Evolutionary conservation across 2,888 invertebrate species (phyloP), one percentile per base, ranked within the genome.

Genomic region (Ormyrus pomaceus): DNA sequence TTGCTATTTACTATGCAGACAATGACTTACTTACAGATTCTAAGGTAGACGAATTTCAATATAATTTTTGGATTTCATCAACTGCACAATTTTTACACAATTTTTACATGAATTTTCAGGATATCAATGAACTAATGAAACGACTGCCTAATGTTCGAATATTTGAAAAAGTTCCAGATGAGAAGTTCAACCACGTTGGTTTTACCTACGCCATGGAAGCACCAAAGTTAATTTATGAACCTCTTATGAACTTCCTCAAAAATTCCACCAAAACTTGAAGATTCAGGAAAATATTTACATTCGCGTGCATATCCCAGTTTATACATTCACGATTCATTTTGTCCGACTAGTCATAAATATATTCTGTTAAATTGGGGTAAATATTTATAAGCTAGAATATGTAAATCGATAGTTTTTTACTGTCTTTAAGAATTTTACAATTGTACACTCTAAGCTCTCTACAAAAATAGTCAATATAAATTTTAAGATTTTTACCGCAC

Each of bases 1-100:
- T 94, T 0, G 94, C 93, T 69, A 87, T 95, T 3, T 94, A 95
- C 87, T 95, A 93, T 87, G 93, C 94, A 0, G 91, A 92, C 13
- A 93, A 92, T 58, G 96, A 96, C 88, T 94, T 93, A 88, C 86
- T 96, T 74, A 93, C 95, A 0, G 91, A 92, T 82, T 87, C 88
- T 0, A 88, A 75, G 69, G 87, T 87, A 81, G 34, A 0, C 34
- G 34, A 34, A 34, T 34, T 34, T 34, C 34, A 34, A 34, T 34
- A 34, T 34, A 34, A 3, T 34, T 34, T 34, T 34, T 4, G 34
- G 34, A 34, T 34, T 34, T 34, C 0, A 34, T 34, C 4, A 3
- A 34, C 34, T 34, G 34, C 34, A 10, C 64, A 65, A 61, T 62
- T 58, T 50, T n/a, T 71, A 79, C 76, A 79, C 64, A 59, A 65